Evolutionary conservation across 2,113 vertebrate genomes (phyloP).

Genomic region (Engraulis encrasicolus): DNA sequence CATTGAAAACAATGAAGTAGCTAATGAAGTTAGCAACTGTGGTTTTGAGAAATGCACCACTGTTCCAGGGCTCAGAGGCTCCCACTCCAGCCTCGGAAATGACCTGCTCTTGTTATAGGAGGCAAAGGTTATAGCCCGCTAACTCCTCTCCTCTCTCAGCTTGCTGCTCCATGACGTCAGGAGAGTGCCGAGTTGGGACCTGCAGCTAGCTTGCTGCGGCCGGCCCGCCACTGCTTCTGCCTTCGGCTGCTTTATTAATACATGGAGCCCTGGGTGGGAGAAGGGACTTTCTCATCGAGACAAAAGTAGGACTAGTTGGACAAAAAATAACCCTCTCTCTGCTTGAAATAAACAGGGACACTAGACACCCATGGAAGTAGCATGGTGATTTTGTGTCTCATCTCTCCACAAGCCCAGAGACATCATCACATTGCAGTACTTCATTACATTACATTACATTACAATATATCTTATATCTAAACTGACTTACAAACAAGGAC

Average conservation of each 20-base stretch:
- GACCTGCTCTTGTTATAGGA: not conserved
- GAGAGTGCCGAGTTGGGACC: not conserved
- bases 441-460: too few relatives aligned
- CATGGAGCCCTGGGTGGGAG: not conserved
- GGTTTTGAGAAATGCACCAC: too few relatives aligned
- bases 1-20: too few relatives aligned
- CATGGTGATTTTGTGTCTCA: not conserved
- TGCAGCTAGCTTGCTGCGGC: too few relatives aligned
- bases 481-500: too few relatives aligned
- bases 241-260: constrained; percentile 13
- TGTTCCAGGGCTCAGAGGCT: not conserved
- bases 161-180: not conserved
- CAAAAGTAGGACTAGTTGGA: not conserved
- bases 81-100: not conserved
- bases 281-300: not conserved
- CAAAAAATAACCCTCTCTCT: not conserved
- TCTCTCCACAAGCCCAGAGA: not conserved
- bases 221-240: too few relatives aligned
- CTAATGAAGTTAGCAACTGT: too few relatives aligned
- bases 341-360: not conserved
- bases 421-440: too few relatives aligned
- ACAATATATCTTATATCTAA: too few relatives aligned
- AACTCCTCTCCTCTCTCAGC: constrained; percentile 3
- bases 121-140: constrained; percentile 11
- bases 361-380: not conserved